A percentile compares a stretch with the other conserved stretches of the same genome.
Conservation (phyloP, 2,797 vertebrate genomes). For the Astyanax mexicanus region DNA sequence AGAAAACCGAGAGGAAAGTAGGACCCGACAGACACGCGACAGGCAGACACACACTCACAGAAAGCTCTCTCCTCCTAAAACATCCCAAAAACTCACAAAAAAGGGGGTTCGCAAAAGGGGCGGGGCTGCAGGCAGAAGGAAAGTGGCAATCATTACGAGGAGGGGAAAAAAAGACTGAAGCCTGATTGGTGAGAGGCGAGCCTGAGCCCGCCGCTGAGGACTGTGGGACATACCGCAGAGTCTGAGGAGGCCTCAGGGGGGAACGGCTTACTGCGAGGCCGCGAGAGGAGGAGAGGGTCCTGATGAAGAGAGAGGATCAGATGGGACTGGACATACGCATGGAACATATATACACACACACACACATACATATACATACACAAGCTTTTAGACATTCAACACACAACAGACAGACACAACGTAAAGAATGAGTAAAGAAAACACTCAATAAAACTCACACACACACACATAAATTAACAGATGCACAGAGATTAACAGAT, state of each 20-base stretch:
- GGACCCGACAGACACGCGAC: constrained; percentile 18
- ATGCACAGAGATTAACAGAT: constrained; percentile 15
- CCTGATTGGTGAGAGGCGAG: constrained; percentile 60
- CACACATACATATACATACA: constrained; percentile 39
- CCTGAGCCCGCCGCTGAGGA: constrained; percentile 64
- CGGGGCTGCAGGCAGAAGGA: constrained; percentile 63
- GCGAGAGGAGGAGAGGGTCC: constrained; percentile 84
- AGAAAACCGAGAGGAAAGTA: constrained; percentile 3
- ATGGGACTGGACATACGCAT: constrained; percentile 75
- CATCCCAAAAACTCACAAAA: constrained; percentile 38
- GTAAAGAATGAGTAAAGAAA: neutral
- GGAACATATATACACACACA: constrained; percentile 36
- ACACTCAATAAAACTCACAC: constrained; percentile 18
- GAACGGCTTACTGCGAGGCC: constrained; percentile 84
- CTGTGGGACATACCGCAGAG: constrained; percentile 85
- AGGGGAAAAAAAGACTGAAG: constrained; percentile 50
- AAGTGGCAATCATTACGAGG: constrained; percentile 66
- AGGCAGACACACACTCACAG: constrained; percentile 19
- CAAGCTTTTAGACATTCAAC: constrained; percentile 16
- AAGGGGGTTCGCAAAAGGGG: constrained; percentile 38
- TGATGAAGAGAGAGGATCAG: constrained; percentile 87
- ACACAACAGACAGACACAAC: neutral
- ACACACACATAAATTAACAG: constrained; percentile 23
- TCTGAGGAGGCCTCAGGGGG: constrained; percentile 84
- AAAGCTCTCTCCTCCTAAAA: constrained; percentile 30